Base-by-base conservation (phyloP, 2,888 invertebrate species). In the Conistra vaccinii region DNA sequence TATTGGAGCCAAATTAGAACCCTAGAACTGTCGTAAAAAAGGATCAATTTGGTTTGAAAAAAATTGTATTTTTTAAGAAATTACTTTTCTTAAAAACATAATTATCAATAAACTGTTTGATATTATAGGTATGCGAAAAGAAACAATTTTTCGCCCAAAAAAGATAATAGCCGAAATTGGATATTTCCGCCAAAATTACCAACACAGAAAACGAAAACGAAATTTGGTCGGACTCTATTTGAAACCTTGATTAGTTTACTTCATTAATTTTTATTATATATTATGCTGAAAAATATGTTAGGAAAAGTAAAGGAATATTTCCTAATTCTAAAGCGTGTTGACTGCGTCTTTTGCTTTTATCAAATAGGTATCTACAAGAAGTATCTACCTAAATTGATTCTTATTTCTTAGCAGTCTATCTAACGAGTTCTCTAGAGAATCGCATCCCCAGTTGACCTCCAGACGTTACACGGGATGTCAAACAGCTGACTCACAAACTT, bases 401-500 rank as follows among this genome's bases (percentile, higher is more conserved):
- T 32, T 23, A n/a, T 17, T 39, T 62, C 9, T 6, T n/a, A 26
- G 42, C 32, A 45, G 51, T 29, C 1, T 26, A 20, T 60, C 23
- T 53, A 53, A 39, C 4, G 1, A 62, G 10, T 48, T 60, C 57
- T 55, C 20, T 42, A 75, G 42, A 42, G 10, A 58, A 23, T 68
- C 14, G n/a, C 51, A 35, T 14, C 51, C 58, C 14, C 58, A 1
- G 4, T 62, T 78, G 69, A 76, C 69, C 66, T 69, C 26, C 45
- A 83, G 23, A 79, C 53, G 35, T 63, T 42, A 29, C 42, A 7
- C 68, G 48, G 63, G 58, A 57, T 61, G 39, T 71, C 53, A 62
- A 76, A 79, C 79, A 85, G 85, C 79, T 82, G 85, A 82, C 63
- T 69, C 70, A 73, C 51, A 45, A 12, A 60, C 57, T 73, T 79